phyloP scores from a whole-genome alignment of 2,888 invertebrate genomes.

The Adineta ricciae region DNA sequence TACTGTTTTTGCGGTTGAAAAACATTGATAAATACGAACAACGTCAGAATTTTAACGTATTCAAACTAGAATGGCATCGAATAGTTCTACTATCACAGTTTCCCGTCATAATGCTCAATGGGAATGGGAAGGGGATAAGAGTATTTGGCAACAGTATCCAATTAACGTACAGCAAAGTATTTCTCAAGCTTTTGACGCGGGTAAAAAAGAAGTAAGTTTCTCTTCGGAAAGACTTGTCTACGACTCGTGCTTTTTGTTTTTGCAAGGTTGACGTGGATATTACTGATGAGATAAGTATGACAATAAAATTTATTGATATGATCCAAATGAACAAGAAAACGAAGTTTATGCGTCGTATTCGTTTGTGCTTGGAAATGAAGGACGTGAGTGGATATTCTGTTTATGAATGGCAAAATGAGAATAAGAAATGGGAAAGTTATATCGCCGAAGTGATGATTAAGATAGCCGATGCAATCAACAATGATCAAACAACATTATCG shows the following conservation, averaged over 20 bases:
- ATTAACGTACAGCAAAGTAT: background rate
- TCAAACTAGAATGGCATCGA: background rate
- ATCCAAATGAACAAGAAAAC: background rate
- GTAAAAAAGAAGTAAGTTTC: background rate
- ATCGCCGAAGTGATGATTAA: background rate
- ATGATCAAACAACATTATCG: background rate
- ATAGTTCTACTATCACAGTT: background rate
- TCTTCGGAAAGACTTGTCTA: too few species aligned
- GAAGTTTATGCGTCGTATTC: slow-evolving; percentile 1
- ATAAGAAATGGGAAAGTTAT: background rate
- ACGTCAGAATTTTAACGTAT: background rate
- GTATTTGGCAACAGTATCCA: background rate
- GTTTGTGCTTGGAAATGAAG: background rate
- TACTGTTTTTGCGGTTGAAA: background rate
- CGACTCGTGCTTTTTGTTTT: too few species aligned
- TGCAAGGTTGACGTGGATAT: background rate
- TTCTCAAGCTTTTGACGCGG: background rate
- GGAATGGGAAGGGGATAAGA: slow-evolving; percentile 21
- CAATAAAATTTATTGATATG: background rate
- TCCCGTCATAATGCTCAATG: background rate
- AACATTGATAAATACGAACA: background rate
- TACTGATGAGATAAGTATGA: background rate
- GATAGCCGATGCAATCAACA: background rate
- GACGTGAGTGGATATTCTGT: background rate
- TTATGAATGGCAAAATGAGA: slow-evolving; percentile 12